Evolutionary conservation across 1,140 invertebrate genomes (phyloP), one percentile per base, ranked within the genome.

Genomic region (Probaryconus sp.): DNA sequence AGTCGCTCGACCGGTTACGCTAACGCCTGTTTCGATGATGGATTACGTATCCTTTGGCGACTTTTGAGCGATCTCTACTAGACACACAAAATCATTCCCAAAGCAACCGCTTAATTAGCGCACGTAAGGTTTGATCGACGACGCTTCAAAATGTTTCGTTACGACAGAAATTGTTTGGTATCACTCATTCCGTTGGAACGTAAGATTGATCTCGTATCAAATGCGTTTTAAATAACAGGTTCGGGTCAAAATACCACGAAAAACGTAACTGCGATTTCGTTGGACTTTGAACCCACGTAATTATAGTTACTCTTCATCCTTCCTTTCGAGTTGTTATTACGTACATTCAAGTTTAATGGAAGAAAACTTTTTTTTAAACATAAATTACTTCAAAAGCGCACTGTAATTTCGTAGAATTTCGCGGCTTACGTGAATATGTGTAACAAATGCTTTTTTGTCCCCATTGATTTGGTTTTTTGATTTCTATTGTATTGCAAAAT

Each of bases 11-110:
- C 53, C 77, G 68, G 78, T 78, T 80, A 74, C 68, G 58, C 73
- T 68, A 63, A 69, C 73, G 60, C 65, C 61, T 76, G 77, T 82
- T 82, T 81, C 79, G 81, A 84, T 84, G 82, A 84, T 84, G 81
- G 83, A 84, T 84, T 78, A 74, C 69, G 45, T 69, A 70, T 64
- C 79, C 75, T 80, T 31, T 73, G 72, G 76, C 77, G 79, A 80
- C 80, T 81, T 83, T 79, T 71, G 70, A 81, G 53, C 81, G 68
- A 75, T 79, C 61, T 68, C 56, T 42, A 14, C 21, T 72, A 63
- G 73, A 53, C 21, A 45, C 42, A 42, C 43, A 30, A 58, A 69
- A 73, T 47, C 13, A 64, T 64, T 64, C 61, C 51, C 43, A 55
- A 68, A 68, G 55, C 63, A 45, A 47, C 51, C 42, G 61, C 69